Percentiles rank a stretch among this genome's conserved stretches.
These are phyloP conservation scores for Phaedon cochleariae DNA, from an alignment of 2,888 invertebrate genomes.

Conservation along the genomic window DNA sequence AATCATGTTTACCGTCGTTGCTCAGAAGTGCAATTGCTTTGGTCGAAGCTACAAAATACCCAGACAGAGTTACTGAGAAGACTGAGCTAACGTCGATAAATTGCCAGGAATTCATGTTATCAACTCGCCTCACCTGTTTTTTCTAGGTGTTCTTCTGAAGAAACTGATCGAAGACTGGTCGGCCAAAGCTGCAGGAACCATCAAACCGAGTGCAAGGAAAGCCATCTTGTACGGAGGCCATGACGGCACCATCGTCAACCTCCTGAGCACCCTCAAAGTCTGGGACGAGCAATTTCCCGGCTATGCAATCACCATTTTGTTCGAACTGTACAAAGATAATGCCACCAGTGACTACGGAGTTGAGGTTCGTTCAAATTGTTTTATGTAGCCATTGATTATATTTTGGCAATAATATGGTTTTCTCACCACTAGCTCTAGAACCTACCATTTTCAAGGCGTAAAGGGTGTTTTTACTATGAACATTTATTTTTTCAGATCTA, in stretches of 20 bases:
- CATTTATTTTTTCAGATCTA: constrained; percentile 63
- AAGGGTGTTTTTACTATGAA: too few species aligned
- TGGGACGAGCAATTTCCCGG: constrained; percentile 74
- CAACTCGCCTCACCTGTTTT: too few species aligned
- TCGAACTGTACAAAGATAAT: constrained; percentile 70
- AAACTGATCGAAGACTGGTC: constrained; percentile 71
- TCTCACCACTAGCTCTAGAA: too few species aligned
- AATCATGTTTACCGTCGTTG: too few species aligned
- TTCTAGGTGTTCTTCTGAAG: constrained; percentile 67
- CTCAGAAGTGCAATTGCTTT: too few species aligned
- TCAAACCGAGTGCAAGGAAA: constrained; percentile 63
- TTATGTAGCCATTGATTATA: too few species aligned
- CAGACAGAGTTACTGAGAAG: too few species aligned
- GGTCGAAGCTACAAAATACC: too few species aligned
- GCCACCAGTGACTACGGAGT: constrained; percentile 64
- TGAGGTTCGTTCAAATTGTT: constrained; percentile 59
- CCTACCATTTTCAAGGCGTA: too few species aligned
- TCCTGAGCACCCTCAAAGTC: constrained; percentile 70
- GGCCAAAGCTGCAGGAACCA: constrained; percentile 60
- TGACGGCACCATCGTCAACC: constrained; percentile 75
- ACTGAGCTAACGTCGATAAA: too few species aligned
- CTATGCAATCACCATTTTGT: constrained; percentile 70
- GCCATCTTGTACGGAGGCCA: constrained; percentile 76
- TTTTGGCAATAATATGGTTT: too few species aligned
- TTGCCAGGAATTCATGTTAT: not conserved